A percentile compares a stretch with the other conserved stretches of the same genome.
Conservation (phyloP, 2,797 vertebrate species). For the Rhinophrynus dorsalis region DNA sequence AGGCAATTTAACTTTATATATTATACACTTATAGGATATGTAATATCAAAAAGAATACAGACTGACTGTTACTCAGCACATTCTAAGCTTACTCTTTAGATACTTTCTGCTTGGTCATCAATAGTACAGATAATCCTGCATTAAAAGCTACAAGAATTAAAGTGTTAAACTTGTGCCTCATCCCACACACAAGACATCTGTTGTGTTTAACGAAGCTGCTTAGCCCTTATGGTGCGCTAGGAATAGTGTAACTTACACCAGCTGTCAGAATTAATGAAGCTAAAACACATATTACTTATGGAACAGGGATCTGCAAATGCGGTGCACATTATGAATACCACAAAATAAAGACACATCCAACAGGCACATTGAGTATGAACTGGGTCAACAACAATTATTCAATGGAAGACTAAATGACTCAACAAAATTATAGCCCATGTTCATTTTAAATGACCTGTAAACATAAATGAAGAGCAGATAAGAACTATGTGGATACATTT, state of each 20-base stretch:
- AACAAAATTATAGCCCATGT: neutral
- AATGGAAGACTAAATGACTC: neutral
- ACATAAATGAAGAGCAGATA: too few relatives aligned
- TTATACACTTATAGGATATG: too few relatives aligned
- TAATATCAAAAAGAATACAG: too few relatives aligned
- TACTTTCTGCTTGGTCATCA: too few relatives aligned
- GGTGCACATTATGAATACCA: conserved; percentile 29
- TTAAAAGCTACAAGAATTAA: neutral
- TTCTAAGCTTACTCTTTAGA: too few relatives aligned
- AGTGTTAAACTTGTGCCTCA: neutral
- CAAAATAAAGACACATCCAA: neutral
- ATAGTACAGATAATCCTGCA: too few relatives aligned
- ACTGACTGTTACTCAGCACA: too few relatives aligned
- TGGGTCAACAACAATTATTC: neutral
- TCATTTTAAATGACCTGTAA: too few relatives aligned
- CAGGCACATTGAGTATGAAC: neutral
- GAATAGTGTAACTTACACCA: conserved; percentile 53
- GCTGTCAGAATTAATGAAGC: conserved; percentile 55
- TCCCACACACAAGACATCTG: conserved; percentile 45
- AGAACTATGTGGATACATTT: too few relatives aligned
- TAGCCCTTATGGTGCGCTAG: conserved; percentile 51
- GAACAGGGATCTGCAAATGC: conserved; percentile 60
- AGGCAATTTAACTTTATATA: too few relatives aligned
- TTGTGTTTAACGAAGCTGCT: conserved; percentile 52
- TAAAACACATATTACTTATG: conserved; percentile 59